Conservation (phyloP, 2,888 invertebrate species). For the Chloroclystis v-ata region DNA sequence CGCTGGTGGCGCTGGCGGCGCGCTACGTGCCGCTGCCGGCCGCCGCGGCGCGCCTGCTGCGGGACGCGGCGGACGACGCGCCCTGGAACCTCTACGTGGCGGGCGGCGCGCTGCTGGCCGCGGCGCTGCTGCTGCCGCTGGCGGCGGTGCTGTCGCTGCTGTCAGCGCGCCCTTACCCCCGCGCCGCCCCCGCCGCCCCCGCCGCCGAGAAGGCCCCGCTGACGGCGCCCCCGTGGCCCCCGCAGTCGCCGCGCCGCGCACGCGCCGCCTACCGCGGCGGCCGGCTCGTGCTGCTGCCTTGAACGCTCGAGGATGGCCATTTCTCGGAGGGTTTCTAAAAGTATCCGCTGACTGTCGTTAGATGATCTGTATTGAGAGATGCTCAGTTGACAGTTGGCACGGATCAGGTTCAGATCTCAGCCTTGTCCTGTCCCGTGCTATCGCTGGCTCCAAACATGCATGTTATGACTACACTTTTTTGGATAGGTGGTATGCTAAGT, state of each 20-base stretch:
- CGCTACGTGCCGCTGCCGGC: constrained; percentile 42
- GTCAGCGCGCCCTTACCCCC: constrained; percentile 24
- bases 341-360: constrained; percentile 41
- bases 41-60: constrained; percentile 33
- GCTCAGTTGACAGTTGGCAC: too few species aligned
- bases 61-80: constrained; percentile 50
- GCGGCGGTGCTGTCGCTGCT: constrained; percentile 38
- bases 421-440: too few species aligned
- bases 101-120: constrained; percentile 30
- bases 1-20: constrained; percentile 38
- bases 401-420: too few species aligned
- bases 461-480: too few species aligned
- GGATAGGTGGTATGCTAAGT: too few species aligned
- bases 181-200: constrained; percentile 6
- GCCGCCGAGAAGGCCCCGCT: constrained; percentile 38
- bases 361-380: too few species aligned
- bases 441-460: too few species aligned
- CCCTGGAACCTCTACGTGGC: constrained; percentile 48
- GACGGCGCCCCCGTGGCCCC: constrained; percentile 35
- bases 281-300: constrained; percentile 43
- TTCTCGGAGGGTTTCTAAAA: constrained; percentile 30
- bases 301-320: constrained; percentile 4
- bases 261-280: constrained; percentile 43
- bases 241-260: constrained; percentile 41
- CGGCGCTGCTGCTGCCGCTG: constrained; percentile 40